Evolutionary conservation across 2,797 vertebrate genomes (phyloP), one percentile per base, ranked within the genome.

Genomic region (Myripristis murdjan): DNA sequence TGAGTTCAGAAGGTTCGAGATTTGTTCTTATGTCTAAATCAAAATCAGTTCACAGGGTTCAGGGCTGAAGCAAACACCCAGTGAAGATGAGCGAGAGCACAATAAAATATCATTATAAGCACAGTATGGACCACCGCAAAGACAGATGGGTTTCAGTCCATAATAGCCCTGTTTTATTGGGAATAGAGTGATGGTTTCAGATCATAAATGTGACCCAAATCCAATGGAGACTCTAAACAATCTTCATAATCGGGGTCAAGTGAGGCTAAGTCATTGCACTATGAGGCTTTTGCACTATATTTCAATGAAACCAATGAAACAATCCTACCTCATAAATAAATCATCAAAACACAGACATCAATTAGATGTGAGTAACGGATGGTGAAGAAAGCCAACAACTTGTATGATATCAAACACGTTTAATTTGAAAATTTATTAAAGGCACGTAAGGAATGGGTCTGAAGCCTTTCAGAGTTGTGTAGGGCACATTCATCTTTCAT

Each of bases 371-470:
- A 64, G 22, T 20, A 41, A 24, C 41, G 14, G 23, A 31, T 49
- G 10, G 54, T 35, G 44, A 33, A 48, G 14, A 53, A 15, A 14
- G 1, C 23, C 24, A 53, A 28, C 9, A 70, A 62, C 43, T 59
- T 22, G 63, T 51, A 59, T 68, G 16, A 14, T 37, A 53, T 18
- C 39, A 33, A 41, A 41, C 15, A 11, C 5, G 11, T 74, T 49
- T 33, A 26, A 64, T 64, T 15, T 39, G 26, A 79, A 39, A 61
- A 73, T 80, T 28, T 72, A 74, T 56, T 53, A 18, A 58, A 22
- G 55, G 56, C 41, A 64, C 79, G 47, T 60, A 75, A 82, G 85
- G 81, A 84, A 90, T 87, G 83, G 76, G 80, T 83, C 70, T 88
- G 57, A 71, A 72, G 78, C 56, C 28, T n/a, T 49, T 83, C 85